phyloP scores from a whole-genome alignment of 2,888 invertebrate species.

The Poecilobothrus nobilitatus region DNA sequence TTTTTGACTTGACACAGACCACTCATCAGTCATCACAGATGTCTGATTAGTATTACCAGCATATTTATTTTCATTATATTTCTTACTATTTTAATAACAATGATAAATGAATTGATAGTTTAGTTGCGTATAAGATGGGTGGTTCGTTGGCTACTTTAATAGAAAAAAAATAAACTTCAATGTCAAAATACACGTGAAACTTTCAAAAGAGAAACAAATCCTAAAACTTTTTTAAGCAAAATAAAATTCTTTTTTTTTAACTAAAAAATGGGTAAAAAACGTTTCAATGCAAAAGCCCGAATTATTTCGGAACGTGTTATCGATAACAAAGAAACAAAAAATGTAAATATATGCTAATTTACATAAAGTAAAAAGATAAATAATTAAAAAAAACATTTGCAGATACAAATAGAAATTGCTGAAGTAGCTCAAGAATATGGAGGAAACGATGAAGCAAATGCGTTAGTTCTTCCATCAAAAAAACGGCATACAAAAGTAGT shows the following conservation, averaged over 20 bases:
- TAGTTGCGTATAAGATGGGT: too few species aligned
- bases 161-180: background rate
- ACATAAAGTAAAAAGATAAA: background rate
- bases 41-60: too few species aligned
- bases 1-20: too few species aligned
- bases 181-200: background rate
- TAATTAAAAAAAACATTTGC: constrained; percentile 18
- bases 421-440: constrained; percentile 47
- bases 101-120: too few species aligned
- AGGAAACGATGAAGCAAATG: constrained; percentile 66
- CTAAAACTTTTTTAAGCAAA: too few species aligned
- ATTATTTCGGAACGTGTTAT: constrained; percentile 55
- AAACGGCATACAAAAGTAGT: constrained; percentile 69
- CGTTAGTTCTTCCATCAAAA: constrained; percentile 70
- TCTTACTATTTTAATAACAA: too few species aligned
- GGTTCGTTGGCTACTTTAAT: too few species aligned
- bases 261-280: constrained; percentile 57
- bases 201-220: background rate
- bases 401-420: constrained; percentile 60
- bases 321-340: constrained; percentile 58
- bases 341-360: constrained; percentile 45
- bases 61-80: too few species aligned
- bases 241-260: too few species aligned
- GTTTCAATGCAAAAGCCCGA: constrained; percentile 68
- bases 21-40: too few species aligned